Evolutionary conservation across 1,140 invertebrate species (phyloP).

Genomic region (Acyrthosiphon pisum): DNA sequence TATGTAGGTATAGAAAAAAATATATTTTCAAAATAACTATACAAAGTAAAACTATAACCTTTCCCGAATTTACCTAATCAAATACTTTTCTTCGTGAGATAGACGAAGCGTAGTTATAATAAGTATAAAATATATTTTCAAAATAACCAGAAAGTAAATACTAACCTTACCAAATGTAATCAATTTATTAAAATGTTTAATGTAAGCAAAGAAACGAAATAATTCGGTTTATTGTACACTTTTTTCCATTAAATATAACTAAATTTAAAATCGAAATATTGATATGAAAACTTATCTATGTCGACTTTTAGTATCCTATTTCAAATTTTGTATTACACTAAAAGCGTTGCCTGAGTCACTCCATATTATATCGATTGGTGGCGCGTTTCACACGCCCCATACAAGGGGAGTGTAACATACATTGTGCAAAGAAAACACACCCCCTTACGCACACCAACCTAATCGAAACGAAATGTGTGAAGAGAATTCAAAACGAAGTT

Average conservation of each 20-base stretch:
- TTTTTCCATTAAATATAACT: background rate
- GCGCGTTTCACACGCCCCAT: background rate
- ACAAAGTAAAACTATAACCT: background rate
- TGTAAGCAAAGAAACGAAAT: background rate
- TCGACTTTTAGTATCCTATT: background rate
- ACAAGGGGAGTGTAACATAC: background rate
- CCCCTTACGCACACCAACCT: background rate
- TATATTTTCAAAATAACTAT: too few species aligned
- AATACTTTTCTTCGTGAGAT: too few species aligned
- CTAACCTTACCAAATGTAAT: background rate
- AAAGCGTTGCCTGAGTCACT: constrained; percentile 15
- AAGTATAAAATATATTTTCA: too few species aligned
- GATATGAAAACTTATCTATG: background rate
- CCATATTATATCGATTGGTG: background rate
- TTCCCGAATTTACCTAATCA: background rate
- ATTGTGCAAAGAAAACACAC: background rate
- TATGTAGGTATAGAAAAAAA: too few species aligned
- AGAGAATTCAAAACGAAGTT: background rate
- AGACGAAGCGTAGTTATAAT: too few species aligned
- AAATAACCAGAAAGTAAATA: too few species aligned
- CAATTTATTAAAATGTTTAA: background rate
- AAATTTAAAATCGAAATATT: background rate
- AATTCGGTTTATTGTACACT: background rate
- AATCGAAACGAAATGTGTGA: background rate
- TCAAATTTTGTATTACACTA: background rate